Conservation (phyloP, 2,113 vertebrate species). For the Mellivora capensis region DNA sequence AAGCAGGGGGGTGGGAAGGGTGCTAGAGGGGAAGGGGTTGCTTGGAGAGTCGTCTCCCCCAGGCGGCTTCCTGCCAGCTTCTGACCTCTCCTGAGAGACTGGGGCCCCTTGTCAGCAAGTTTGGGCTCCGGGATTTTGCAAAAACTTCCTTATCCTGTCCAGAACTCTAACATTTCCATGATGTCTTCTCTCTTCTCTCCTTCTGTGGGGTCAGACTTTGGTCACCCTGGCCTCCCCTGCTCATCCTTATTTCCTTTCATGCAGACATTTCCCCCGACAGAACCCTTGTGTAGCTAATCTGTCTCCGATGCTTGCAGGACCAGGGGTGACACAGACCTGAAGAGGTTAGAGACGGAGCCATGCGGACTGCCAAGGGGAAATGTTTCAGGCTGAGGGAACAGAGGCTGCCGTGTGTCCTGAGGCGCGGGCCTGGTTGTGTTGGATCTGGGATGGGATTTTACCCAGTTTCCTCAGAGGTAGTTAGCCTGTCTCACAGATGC, state of each 20-base stretch:
- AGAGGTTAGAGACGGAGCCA: too few relatives aligned
- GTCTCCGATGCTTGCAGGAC: background rate
- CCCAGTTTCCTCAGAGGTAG: accelerated
- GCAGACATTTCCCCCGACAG: background rate
- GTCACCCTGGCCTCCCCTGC: accelerated
- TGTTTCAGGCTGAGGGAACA: background rate
- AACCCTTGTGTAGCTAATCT: accelerated
- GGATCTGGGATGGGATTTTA: too few relatives aligned
- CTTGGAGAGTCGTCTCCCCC: background rate
- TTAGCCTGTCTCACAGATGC: accelerated
- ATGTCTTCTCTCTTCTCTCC: background rate
- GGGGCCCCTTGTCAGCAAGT: background rate
- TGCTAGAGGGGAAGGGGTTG: background rate
- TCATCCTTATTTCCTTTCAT: background rate
- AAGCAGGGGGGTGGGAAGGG: too few relatives aligned
- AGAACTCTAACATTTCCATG: background rate
- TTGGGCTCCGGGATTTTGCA: background rate
- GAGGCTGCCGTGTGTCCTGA: background rate
- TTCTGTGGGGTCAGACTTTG: background rate
- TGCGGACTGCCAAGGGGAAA: background rate
- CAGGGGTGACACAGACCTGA: background rate
- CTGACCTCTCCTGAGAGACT: background rate
- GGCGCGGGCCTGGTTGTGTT: accelerated
- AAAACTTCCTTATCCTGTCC: background rate
- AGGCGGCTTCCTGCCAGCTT: background rate